Evolutionary conservation across 2,888 invertebrate genomes (phyloP), one percentile per base, ranked within the genome.

Genomic region (Noctua janthe): DNA sequence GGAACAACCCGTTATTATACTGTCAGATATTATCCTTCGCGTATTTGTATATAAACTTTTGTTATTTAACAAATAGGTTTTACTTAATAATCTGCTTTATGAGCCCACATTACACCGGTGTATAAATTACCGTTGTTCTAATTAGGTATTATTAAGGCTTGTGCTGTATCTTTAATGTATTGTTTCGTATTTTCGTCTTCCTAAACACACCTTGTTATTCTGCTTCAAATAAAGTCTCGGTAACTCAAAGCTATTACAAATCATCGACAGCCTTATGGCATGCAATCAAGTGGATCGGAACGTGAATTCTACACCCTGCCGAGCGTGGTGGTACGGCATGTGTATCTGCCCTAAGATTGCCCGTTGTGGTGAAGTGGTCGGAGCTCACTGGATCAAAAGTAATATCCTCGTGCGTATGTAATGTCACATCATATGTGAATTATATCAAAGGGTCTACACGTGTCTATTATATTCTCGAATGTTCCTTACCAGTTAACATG

Each of bases 1-100:
- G 91, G 91, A 93, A 93, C 92, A 92, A 91, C 90, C 91, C 90
- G 90, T 91, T 92, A 93, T 92, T 92, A 92, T 93, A 90, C 90
- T 88, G 90, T 91, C 91, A 91, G 89, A 92, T 92, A 94, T 93
- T 92, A 94, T 92, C 90, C 90, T 85, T 88, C 86, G 90, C 90
- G 90, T 88, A 90, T 91, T 92, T 91, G 90, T 88, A 89, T 90
- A 91, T 80, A 91, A 91, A 91, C 87, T 91, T 92, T 89, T 81
- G 83, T 82, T 82, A 76, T 84, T 72, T 76, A 81, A 80, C 51
- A 78, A 85, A 82, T 80, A 82, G 67, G 71, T 77, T 72, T 78
- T 39, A 23, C 39, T 70, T 54, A 78, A 62, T 62, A 62, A 78
- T 78, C 35, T 11, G 49, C 13, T 67, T 59, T 66, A 56, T 47